Evolutionary conservation across 2,888 invertebrate genomes (phyloP).

Genomic region (Nysson spinosus): DNA sequence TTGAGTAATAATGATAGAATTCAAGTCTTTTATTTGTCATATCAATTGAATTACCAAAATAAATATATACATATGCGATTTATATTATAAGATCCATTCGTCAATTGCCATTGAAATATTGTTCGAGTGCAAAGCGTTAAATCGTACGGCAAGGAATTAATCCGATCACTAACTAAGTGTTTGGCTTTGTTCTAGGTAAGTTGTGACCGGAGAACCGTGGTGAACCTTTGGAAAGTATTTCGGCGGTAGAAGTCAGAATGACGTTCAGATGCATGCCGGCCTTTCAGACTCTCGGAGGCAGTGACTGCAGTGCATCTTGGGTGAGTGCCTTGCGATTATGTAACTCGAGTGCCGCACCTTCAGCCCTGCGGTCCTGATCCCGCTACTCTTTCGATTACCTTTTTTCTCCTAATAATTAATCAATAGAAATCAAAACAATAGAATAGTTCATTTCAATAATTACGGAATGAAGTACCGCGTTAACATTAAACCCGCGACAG

Average conservation of each 20-base stretch:
- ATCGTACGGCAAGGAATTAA: too few relatives aligned
- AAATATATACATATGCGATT: too few relatives aligned
- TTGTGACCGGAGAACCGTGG: slow-evolving; percentile 79
- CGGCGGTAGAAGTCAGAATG: slow-evolving; percentile 78
- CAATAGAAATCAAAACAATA: too few relatives aligned
- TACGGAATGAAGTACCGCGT: too few relatives aligned
- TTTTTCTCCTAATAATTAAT: slow-evolving; percentile 9
- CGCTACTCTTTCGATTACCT: neutral
- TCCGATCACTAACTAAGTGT: slow-evolving; percentile 81
- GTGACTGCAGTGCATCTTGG: slow-evolving; percentile 84
- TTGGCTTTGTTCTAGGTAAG: slow-evolving; percentile 84
- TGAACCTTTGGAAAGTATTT: slow-evolving; percentile 61
- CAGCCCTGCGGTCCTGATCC: neutral
- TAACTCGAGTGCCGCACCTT: slow-evolving; percentile 25
- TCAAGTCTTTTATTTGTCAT: too few relatives aligned
- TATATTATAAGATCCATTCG: too few relatives aligned
- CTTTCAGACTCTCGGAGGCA: slow-evolving; percentile 81
- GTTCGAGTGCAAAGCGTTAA: too few relatives aligned
- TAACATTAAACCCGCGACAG: too few relatives aligned
- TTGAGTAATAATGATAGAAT: too few relatives aligned
- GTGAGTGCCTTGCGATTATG: slow-evolving; percentile 78
- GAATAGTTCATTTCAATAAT: too few relatives aligned
- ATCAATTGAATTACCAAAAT: too few relatives aligned
- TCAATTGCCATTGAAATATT: too few relatives aligned
- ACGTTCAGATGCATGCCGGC: slow-evolving; percentile 85